These are phyloP conservation scores for Daubentonia madagascariensis DNA, from an alignment of 2,113 vertebrate genomes.

Conservation along the genomic window DNA sequence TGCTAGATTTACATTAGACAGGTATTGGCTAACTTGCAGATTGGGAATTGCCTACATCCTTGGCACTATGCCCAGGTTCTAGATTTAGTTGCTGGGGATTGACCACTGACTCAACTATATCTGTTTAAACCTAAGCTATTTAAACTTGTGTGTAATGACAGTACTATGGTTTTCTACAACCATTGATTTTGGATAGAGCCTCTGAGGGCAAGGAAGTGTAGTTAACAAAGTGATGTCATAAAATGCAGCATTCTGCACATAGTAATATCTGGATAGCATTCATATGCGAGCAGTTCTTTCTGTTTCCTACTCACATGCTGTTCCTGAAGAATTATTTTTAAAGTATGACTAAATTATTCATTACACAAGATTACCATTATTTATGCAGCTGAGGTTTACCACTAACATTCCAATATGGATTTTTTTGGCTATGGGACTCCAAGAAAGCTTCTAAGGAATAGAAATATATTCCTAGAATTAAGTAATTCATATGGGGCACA, in stretches of 20 bases:
- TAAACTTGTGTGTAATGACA: not conserved
- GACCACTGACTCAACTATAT: not conserved
- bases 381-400: constrained; percentile 71
- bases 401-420: constrained; percentile 54
- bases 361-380: constrained; percentile 61
- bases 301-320: constrained; percentile 25
- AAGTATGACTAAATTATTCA: constrained; percentile 58
- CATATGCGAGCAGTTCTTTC: not conserved
- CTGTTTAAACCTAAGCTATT: constrained; percentile 12
- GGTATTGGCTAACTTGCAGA: not conserved
- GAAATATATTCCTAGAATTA: constrained; percentile 70
- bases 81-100: not conserved
- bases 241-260: not conserved
- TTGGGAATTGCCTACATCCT: not conserved
- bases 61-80: not conserved
- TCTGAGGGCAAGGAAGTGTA: not conserved
- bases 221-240: not conserved
- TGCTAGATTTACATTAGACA: not conserved
- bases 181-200: not conserved
- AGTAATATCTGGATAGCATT: not conserved
- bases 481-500: constrained; percentile 20
- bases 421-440: constrained; percentile 58
- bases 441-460: constrained; percentile 63
- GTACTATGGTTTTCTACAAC: not conserved
- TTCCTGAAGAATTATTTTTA: constrained; percentile 65